Evolutionary conservation across 2,113 vertebrate species (phyloP), one percentile per base, ranked within the genome.

Genomic region (Oceanodroma tethys): DNA sequence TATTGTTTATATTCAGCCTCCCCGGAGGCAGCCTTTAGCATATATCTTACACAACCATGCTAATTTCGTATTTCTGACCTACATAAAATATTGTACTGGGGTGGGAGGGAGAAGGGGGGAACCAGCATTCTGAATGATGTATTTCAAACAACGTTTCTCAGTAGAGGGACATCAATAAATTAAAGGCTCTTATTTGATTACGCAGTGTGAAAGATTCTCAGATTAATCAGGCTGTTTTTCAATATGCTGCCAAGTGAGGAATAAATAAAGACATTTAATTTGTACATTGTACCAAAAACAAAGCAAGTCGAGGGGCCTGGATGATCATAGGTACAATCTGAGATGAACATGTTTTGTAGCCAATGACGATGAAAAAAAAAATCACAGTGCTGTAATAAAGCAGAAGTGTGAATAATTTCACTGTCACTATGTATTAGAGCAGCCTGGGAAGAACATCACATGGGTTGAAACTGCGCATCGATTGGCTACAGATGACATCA

Each of bases 401-500:
- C 96, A 97, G 91, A 79, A 95, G 97, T 95, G 95, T 72, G 95
- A 94, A 97, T 97, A 96, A 93, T 97, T 96, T 92, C 94, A 68
- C 91, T 95, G 97, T 88, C 96, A 95, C 94, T 89, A n/a, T 80
- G 87, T 62, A 89, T 96, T 91, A 93, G 86, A 91, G 96, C 96
- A 95, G 94, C 74, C 96, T 92, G 95, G 89, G 75, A 76, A 94
- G 96, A 93, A 76, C 81, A 43, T 60, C 97, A 97, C 88, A 79
- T 93, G 97, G 94, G 96, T 13, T 13, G 82, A 58, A 74, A 45
- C 85, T 8, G 81, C 16, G 6, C 48, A 88, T 60, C 89, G 58
- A 98, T 98, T 98, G 98, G 98, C 68, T 95, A 68, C 82, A 95
- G 93, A 98, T 98, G 98, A 98, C 98, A 98, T 98, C 98, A 98